Evolutionary conservation across 2,113 vertebrate genomes (phyloP), one percentile per base, ranked within the genome.

Genomic region (Arenaria interpres): DNA sequence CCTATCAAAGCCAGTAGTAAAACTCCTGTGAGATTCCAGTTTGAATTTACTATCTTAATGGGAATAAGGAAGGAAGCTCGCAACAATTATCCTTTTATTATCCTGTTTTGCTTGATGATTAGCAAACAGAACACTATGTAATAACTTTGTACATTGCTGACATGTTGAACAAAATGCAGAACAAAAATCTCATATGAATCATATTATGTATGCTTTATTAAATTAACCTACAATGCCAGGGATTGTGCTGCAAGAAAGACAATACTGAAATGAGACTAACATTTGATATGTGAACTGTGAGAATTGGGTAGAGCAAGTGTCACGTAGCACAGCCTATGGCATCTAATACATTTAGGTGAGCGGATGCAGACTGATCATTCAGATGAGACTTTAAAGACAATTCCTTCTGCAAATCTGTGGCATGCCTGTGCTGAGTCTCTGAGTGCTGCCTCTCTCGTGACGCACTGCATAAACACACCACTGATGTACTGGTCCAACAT

Each of bases 31-130:
- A 83, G 68, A 88, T 77, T 91, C 59, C 59, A 83, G 48, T 63
- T 33, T 53, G 68, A 90, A 73, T 82, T 93, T 88, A 68, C 68
- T 57, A 60, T 56, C 68, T 62, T 87, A 77, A 68, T 89, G 76
- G 87, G 88, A 88, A 75, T 84, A 76, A 94, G 79, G 51, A 86
- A 92, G 88, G 88, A 90, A 96, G 79, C 64, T 95, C 60, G 56
- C 48, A 81, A 87, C 74, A 94, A 92, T 93, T 95, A 92, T 56
- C 48, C 46, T 93, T 75, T 81, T 92, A 92, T 87, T 90, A 84
- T 69, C 51, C 68, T 94, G 88, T 86, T 96, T 92, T 84, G 50
- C 67, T 59, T 35, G 23, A 59, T 85, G 72, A 92, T 94, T 88
- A 95, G 79, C 30, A 67, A 96, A 92, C 92, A 95, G 68, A 94